Base-by-base conservation (phyloP, 53 echinoderm and acorn worm species). In the Antedon mediterranea region DNA sequence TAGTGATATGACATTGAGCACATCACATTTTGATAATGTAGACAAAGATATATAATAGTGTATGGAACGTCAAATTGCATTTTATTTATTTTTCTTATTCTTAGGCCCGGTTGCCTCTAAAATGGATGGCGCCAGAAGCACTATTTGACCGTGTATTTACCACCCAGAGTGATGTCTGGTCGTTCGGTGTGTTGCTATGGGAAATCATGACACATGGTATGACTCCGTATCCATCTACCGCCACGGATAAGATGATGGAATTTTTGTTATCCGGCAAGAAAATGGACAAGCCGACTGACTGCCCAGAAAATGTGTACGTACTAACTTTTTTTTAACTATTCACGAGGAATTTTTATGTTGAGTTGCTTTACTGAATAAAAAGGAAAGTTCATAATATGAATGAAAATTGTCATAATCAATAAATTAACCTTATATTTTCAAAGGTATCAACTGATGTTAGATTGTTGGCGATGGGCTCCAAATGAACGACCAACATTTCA, bases 101-200 rank as follows among this genome's bases (percentile, higher is more conserved):
- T 31, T 74, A 98, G 98, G 98, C 92, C 31, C 90, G 98, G 2
- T 71, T 98, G 32, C 98, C 98, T 32, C 90, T 98, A 13, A 98
- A 98, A 86, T 98, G 98, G 98, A 98, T 98, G 98, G 98, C 98
- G 0, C 98, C 92, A 0, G 98, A 98, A 83, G 98, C 98, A 0
- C 82, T 98, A 20, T 98, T 98, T 79, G 98, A 98, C 43, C 91
- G 90, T 30, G 89, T 92, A 30, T 98, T 92, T 83, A 98, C 92
- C 70, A 90, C 88, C 27, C 87, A 98, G 85, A 98, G 98, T 42
- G 98, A 98, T 57, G 98, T 93, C 30, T 98, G 98, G 98, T 90
- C 92, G 20, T 98, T 88, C 29, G 98, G 98, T 42, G 92, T 98
- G 72, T 78, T 98, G 11, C 83, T 98, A 23, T 98, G 98, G 98